Evolutionary conservation across 2,113 vertebrate species (phyloP).

Genomic region (Rallus limicola): DNA sequence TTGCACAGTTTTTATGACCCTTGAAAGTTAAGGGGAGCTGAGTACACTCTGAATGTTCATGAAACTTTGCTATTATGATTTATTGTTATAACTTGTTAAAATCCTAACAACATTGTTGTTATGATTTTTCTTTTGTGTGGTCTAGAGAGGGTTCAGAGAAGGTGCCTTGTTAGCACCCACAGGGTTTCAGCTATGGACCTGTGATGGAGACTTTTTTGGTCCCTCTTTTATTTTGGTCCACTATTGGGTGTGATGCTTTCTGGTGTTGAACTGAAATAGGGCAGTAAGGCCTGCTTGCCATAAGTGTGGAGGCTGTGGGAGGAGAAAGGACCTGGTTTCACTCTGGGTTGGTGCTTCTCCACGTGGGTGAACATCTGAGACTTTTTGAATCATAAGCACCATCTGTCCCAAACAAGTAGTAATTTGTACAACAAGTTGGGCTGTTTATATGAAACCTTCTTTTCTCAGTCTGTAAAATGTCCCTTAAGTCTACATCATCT

Average conservation of each 20-base stretch:
- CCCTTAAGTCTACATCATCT: neutral
- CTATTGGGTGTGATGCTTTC: neutral
- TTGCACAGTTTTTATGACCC: neutral
- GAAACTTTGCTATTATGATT: neutral
- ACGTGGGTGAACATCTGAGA: neutral
- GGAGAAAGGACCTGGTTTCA: neutral
- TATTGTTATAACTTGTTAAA: no score
- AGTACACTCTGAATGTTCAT: neutral
- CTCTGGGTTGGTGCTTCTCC: neutral
- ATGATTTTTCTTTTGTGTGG: neutral
- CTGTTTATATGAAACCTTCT: neutral
- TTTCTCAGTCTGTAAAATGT: neutral
- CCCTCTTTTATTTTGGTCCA: neutral
- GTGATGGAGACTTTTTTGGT: neutral
- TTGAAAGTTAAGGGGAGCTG: neutral
- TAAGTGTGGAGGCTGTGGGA: neutral
- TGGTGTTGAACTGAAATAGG: neutral
- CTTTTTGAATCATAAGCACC: neutral
- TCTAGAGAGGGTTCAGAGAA: neutral
- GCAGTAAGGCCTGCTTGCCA: neutral
- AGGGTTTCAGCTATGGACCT: neutral
- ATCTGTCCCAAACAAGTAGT: neutral
- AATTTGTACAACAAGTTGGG: neutral
- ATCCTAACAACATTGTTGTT: no score
- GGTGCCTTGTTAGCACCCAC: accelerated